These are phyloP conservation scores for fruit fly (Drosophila melanogaster) DNA, from an alignment of 1,140 invertebrate genomes.

Conservation along the genomic window DNA sequence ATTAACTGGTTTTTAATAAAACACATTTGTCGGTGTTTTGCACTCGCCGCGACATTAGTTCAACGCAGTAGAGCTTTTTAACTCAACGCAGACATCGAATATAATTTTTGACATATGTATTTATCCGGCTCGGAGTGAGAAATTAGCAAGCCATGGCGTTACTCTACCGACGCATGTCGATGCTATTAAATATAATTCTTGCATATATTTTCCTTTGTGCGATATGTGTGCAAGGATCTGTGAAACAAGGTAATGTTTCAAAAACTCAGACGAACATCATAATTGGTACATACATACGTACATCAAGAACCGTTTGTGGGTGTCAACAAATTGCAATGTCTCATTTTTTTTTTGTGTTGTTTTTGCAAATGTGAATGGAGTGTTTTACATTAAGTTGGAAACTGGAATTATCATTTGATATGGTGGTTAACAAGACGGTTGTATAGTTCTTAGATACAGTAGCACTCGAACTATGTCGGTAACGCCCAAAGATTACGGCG, in stretches of 20 bases:
- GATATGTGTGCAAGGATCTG: slow-evolving; percentile 38
- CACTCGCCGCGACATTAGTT: slow-evolving; percentile 1
- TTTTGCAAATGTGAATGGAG: slow-evolving; percentile 26
- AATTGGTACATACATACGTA: slow-evolving; percentile 19
- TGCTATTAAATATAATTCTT: slow-evolving; percentile 40
- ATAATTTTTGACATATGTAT: slow-evolving; percentile 46
- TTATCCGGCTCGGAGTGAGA: slow-evolving; percentile 46
- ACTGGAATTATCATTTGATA: neutral
- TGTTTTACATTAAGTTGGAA: neutral
- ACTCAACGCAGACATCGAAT: slow-evolving; percentile 26
- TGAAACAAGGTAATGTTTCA: slow-evolving; percentile 26
- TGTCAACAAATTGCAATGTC: slow-evolving; percentile 37
- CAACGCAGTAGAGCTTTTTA: slow-evolving; percentile 10
- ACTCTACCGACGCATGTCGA: slow-evolving; percentile 44
- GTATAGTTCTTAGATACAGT: neutral
- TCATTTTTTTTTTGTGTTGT: slow-evolving; percentile 15
- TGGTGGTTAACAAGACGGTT: neutral
- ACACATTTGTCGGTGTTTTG: slow-evolving; percentile 12
- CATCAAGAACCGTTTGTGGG: slow-evolving; percentile 25
- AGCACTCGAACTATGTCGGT: slow-evolving; percentile 28
- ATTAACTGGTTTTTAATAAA: slow-evolving; percentile 25
- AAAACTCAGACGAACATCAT: neutral
- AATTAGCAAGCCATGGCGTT: slow-evolving; percentile 51
- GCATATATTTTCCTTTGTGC: slow-evolving; percentile 31
- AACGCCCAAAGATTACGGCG: slow-evolving; percentile 46